Base-by-base conservation (phyloP, 2,888 invertebrate species). In the Rhamphomyia laevipes region DNA sequence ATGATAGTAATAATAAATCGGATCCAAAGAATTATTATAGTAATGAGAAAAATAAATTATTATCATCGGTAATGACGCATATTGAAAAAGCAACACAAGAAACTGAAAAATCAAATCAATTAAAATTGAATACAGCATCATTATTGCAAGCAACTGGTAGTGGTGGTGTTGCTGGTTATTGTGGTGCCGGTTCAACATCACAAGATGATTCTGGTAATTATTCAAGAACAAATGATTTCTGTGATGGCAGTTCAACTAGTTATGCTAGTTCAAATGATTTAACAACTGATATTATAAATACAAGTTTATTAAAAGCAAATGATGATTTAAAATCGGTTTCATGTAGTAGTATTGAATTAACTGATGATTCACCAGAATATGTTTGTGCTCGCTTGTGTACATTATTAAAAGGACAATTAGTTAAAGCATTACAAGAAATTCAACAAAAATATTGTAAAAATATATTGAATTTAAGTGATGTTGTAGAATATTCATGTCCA, bases 361-460 rank as follows among this genome's bases (percentile, higher is more conserved):
- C 62, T 51, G 58, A 60, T 58, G 57, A 60, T 57, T 52, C 59
- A 37, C 58, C 61, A 1, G 63, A 64, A 47, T 56, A 79, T 61
- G 80, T 82, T 9, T 86, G 86, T 67, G 80, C 83, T 51, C 83
- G 84, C 60, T 75, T 90, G 12, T 84, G 87, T 64, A 81, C 84
- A 1, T 76, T 88, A 55, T 81, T 90, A 46, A 86, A 86, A 68
- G 76, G 81, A 38, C 86, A 89, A 58, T 75, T 91, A 56, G 77
- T 84, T 46, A 79, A 86, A 57, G 87, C 86, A 4, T 84, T 87
- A 59, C 80, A 83, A 0, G 86, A 87, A 27, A 61, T 69, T n/a
- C 53, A 58, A 12, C 56, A 57, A 6, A 63, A 56, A 30, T 61
- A 61, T 46, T 58, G 53, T 27, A 60, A 59, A 46, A 59, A 60